Conservation (phyloP, 1,140 invertebrate species). For the Nomia melanderi region DNA sequence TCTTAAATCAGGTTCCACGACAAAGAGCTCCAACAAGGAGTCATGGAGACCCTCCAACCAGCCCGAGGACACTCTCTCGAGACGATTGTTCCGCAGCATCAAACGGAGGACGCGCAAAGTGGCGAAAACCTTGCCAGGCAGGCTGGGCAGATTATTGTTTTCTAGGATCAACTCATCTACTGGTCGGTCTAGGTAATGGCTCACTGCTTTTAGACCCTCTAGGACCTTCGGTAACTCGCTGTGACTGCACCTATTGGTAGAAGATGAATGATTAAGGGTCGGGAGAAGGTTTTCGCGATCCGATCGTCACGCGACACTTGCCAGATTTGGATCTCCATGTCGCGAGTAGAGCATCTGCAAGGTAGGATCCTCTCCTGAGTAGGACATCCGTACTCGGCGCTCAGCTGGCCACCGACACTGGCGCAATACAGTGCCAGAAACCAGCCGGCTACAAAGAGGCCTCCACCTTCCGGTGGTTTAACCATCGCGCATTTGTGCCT, state of each 20-base stretch:
- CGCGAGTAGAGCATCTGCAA: slow-evolving; percentile 85
- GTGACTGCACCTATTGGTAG: slow-evolving; percentile 88
- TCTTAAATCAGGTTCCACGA: slow-evolving; percentile 90
- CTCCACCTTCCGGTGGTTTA: slow-evolving; percentile 73
- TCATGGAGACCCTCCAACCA: slow-evolving; percentile 90
- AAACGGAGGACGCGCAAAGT: slow-evolving; percentile 87
- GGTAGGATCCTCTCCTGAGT: slow-evolving; percentile 84
- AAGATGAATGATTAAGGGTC: neutral
- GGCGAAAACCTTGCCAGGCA: slow-evolving; percentile 89
- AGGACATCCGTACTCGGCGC: slow-evolving; percentile 82
- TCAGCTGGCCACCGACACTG: slow-evolving; percentile 58
- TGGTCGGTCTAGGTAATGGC: slow-evolving; percentile 85
- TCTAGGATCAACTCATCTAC: slow-evolving; percentile 93
- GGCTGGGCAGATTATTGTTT: slow-evolving; percentile 90
- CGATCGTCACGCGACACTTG: slow-evolving; percentile 75
- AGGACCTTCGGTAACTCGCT: slow-evolving; percentile 89
- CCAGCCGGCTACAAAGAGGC: slow-evolving; percentile 63
- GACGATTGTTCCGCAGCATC: slow-evolving; percentile 90
- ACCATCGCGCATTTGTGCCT: slow-evolving; percentile 77
- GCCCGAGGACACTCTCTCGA: slow-evolving; percentile 90
- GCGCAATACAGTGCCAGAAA: slow-evolving; percentile 63
- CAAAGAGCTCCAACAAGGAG: slow-evolving; percentile 89
- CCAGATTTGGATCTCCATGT: slow-evolving; percentile 87
- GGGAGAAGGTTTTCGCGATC: no score
- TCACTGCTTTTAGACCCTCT: slow-evolving; percentile 87